Evolutionary conservation across 2,113 vertebrate genomes (phyloP).

Genomic region (Phaethon lepturus): DNA sequence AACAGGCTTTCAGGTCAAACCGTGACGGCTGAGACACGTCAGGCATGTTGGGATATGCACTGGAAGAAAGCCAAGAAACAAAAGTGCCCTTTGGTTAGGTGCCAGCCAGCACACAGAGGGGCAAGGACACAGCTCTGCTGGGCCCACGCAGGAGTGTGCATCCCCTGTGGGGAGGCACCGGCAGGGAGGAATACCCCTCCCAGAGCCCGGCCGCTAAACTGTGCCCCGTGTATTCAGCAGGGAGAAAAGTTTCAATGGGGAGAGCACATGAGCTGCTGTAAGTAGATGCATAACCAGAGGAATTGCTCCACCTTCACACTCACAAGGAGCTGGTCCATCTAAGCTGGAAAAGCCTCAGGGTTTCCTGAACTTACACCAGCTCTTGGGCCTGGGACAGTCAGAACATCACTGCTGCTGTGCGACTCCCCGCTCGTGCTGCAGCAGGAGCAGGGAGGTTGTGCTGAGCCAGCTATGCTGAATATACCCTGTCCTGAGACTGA

Average conservation of each 20-base stretch:
- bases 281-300: background rate
- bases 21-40: background rate
- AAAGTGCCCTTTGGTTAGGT: background rate
- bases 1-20: background rate
- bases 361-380: background rate
- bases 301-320: background rate
- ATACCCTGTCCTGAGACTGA: background rate
- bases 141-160: fast-evolving
- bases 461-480: constrained; percentile 16
- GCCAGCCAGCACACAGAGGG: background rate
- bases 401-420: background rate
- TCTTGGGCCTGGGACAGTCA: background rate
- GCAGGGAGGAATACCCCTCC: background rate
- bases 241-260: background rate
- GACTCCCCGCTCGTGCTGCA: background rate
- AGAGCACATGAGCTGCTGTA: background rate
- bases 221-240: too few species aligned
- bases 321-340: background rate
- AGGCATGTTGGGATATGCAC: fast-evolving
- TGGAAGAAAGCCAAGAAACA: background rate
- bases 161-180: background rate
- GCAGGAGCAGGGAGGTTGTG: background rate
- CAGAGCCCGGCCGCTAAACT: background rate
- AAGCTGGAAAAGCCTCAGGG: background rate
- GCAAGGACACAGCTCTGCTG: background rate